Percentiles rank a stretch among this genome's conserved stretches.
phyloP scores from a whole-genome alignment of 2,797 vertebrate genomes.

The Chrysocyon brachyurus region DNA sequence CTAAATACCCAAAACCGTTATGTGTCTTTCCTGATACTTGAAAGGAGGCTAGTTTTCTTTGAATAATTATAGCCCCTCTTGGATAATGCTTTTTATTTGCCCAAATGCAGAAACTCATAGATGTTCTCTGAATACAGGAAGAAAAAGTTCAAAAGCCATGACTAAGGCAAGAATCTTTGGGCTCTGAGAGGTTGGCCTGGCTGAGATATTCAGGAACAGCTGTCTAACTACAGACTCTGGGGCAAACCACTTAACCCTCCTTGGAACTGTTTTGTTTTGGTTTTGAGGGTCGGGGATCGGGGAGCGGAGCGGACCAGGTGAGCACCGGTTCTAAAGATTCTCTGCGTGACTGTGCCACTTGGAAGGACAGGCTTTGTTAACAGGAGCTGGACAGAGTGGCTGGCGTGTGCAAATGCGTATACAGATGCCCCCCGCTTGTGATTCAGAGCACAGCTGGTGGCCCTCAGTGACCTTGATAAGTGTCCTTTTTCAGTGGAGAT shows the following conservation, averaged over 20 bases:
- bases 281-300: background rate
- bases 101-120: background rate
- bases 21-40: background rate
- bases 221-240: background rate
- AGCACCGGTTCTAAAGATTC: background rate
- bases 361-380: background rate
- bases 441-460: background rate
- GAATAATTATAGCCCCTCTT: background rate
- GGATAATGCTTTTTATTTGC: background rate
- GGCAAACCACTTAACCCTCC: background rate
- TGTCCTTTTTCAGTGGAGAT: background rate
- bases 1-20: background rate
- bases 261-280: background rate
- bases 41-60: background rate
- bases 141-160: background rate
- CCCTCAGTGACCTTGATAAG: background rate
- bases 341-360: background rate
- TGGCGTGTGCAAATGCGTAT: rapidly evolving
- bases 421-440: rapidly evolving
- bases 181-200: background rate
- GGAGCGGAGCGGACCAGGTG: no score
- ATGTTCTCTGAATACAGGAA: background rate
- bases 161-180: background rate
- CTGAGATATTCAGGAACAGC: background rate
- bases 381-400: background rate